Evolutionary conservation across 2,888 invertebrate genomes (phyloP).

Genomic region (Cerceris rybyensis): DNA sequence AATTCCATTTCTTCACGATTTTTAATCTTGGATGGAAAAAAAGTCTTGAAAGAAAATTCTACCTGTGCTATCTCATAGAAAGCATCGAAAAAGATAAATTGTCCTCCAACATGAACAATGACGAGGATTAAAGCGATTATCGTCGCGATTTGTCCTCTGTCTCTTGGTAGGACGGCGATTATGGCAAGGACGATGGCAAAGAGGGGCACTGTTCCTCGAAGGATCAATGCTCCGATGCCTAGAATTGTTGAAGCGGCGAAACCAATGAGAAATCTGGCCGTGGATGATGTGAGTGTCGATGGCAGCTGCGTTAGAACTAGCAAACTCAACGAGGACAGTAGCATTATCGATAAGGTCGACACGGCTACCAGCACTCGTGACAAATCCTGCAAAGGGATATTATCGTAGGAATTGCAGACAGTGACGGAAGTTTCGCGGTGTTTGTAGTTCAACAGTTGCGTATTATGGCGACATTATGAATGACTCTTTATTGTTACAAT

Average conservation of each 20-base stretch:
- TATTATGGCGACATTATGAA: no score
- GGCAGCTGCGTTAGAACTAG: constrained; percentile 82
- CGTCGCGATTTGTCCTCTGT: constrained; percentile 68
- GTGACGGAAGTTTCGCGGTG: no score
- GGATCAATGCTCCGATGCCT: constrained; percentile 84
- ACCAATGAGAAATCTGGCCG: constrained; percentile 80
- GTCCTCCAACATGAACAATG: constrained; percentile 64
- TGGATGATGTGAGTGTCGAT: constrained; percentile 68
- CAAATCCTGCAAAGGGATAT: constrained; percentile 81
- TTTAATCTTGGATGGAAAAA: not conserved
- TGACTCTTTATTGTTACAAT: no score
- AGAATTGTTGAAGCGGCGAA: constrained; percentile 85
- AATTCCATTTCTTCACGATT: no score
- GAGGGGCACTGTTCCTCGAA: constrained; percentile 87
- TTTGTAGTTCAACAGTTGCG: no score
- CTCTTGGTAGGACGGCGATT: constrained; percentile 85
- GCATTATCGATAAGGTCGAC: constrained; percentile 84
- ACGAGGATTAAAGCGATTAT: constrained; percentile 70
- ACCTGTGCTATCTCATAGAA: constrained; percentile 65
- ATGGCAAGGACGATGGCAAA: constrained; percentile 88
- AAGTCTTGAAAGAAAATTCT: not conserved
- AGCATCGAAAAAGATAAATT: constrained; percentile 55
- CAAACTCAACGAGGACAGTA: constrained; percentile 85
- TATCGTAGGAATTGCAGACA: not conserved
- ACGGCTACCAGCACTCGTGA: constrained; percentile 82